Evolutionary conservation across 2,888 invertebrate species (phyloP), one percentile per base, ranked within the genome.

Genomic region (Muschampia plurimacula): DNA sequence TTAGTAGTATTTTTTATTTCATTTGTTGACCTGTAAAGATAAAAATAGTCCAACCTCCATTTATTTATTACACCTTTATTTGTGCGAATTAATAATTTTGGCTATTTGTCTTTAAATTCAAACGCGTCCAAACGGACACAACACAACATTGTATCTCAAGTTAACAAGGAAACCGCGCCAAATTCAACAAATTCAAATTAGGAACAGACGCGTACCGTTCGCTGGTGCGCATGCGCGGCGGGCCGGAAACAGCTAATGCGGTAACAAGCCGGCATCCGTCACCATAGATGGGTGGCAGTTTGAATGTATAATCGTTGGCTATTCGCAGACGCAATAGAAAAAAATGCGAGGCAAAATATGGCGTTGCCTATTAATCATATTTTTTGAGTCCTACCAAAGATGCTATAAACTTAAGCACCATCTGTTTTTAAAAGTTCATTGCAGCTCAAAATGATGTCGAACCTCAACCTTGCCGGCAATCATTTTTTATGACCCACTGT

Each of bases 161-260:
- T 72, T 72, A 72, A 72, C 72, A 55, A 72, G 72, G 72, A 67
- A 72, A 66, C 57, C 67, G 72, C 72, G 72, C 63, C 67, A 72
- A 67, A 67, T 72, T 72, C 67, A 57, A 72, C 72, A 62, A 60
- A 67, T 74, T 88, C 79, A 80, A 87, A 89, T 86, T 86, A 82
- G 82, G 86, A 86, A 87, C 78, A 84, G 83, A 83, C 84, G 85
- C 86, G 87, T 87, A 86, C 84, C 85, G 83, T 82, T 83, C 83
- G 74, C 82, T 85, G 22, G 89, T 86, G 83, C 81, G 52, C 84
- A 89, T 88, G 78, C 75, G 77, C 75, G 74, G 81, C 52, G 82
- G 84, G 83, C 90, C 89, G 92, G 92, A 93, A 86, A 82, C 82
- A 76, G 77, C 87, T 88, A 90, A 90, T 89, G 87, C 86, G 89